Percentiles rank a stretch among this genome's conserved stretches.
These are phyloP conservation scores for Nothocercus nigrocapillus DNA, from an alignment of 2,113 vertebrate species.

Conservation along the genomic window DNA sequence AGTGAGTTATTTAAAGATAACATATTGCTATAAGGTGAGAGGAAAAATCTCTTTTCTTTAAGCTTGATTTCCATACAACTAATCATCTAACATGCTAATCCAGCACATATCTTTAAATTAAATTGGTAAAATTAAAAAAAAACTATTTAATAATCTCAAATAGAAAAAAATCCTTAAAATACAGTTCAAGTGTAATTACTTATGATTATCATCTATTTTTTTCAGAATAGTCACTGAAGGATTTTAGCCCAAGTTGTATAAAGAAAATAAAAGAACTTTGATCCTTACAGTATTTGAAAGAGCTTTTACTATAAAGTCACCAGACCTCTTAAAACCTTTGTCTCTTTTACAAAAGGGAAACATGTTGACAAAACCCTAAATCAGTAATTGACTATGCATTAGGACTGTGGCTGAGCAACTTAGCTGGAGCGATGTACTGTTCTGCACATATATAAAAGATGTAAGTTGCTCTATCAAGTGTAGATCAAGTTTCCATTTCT, in stretches of 20 bases:
- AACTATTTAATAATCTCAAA: neutral
- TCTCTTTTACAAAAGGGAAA: neutral
- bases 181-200: neutral
- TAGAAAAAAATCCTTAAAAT: neutral
- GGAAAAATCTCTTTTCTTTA: neutral
- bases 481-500: neutral
- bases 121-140: neutral
- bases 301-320: neutral
- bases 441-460: neutral
- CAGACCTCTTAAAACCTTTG: neutral
- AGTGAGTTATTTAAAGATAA: neutral
- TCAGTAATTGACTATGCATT: neutral
- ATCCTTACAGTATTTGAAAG: neutral
- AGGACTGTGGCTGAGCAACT: neutral
- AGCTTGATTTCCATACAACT: neutral
- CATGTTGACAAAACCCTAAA: neutral
- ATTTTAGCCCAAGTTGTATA: neutral
- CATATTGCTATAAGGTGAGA: neutral
- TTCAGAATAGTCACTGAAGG: neutral
- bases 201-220: neutral
- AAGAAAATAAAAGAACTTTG: neutral
- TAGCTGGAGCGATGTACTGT: neutral
- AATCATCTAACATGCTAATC: neutral
- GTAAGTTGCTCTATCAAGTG: neutral
- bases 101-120: neutral